A percentile compares a stretch with the other conserved stretches of the same genome.
Conservation (phyloP, 2,797 vertebrate genomes). For the Gallinago stenura region DNA sequence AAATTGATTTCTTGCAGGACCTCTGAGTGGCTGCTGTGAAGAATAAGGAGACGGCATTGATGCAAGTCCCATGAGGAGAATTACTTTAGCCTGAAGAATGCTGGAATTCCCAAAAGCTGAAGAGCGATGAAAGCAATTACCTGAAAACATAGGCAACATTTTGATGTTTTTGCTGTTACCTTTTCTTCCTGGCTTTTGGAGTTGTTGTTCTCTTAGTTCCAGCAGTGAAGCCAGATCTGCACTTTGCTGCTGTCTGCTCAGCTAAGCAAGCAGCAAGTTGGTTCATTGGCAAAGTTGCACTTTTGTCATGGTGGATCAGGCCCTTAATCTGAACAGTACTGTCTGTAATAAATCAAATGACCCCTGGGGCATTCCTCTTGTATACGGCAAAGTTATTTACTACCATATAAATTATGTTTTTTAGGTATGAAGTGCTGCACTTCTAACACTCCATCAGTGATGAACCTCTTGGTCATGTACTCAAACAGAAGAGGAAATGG, state of each 20-base stretch:
- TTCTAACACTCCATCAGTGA: not conserved
- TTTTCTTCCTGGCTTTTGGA: not conserved
- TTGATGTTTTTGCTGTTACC: not conserved
- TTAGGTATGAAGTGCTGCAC: not conserved
- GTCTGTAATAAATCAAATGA: not conserved
- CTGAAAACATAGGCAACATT: not conserved
- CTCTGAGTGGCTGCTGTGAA: not conserved
- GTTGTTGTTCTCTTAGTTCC: not conserved
- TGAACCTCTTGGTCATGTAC: not conserved
- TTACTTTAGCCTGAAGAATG: not conserved
- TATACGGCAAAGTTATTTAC: not conserved
- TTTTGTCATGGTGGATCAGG: not conserved
- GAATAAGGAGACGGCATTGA: not conserved
- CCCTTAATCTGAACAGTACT: not conserved
- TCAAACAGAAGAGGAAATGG: not conserved
- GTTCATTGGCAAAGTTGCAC: not conserved
- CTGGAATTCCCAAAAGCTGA: not conserved
- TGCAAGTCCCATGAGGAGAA: not conserved
- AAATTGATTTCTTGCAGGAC: conserved; percentile 25
- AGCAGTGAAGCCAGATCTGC: not conserved
- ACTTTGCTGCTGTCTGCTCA: not conserved
- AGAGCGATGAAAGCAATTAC: not conserved
- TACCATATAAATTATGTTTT: not conserved
- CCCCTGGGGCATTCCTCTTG: not conserved
- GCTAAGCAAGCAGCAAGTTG: not conserved